Evolutionary conservation across 2,888 invertebrate species (phyloP).

Genomic region (Thalpophila matura): DNA sequence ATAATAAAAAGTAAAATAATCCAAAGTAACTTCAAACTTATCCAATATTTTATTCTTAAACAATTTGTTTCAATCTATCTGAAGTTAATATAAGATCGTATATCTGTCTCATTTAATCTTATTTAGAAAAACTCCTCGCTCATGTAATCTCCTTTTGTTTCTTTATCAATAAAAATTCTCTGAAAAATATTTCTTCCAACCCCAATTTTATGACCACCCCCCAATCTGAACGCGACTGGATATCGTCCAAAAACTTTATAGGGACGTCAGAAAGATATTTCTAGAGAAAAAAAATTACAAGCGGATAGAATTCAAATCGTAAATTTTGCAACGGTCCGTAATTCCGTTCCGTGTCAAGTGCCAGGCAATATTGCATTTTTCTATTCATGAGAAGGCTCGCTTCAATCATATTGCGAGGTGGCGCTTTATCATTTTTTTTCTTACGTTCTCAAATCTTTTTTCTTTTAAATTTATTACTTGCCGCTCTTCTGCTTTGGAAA

Average conservation of each 20-base stretch:
- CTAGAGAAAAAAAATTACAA: conserved; percentile 37
- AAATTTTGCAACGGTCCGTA: conserved; percentile 57
- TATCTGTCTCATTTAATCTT: not conserved
- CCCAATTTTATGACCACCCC: conserved; percentile 21
- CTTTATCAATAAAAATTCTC: conserved; percentile 10
- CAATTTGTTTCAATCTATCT: too few species aligned
- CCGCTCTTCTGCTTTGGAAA: conserved; percentile 50
- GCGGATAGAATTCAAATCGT: conserved; percentile 62
- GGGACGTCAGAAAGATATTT: conserved; percentile 27
- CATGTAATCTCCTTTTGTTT: not conserved
- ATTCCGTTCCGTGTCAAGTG: conserved; percentile 63
- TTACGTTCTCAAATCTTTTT: conserved; percentile 55
- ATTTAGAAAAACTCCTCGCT: not conserved
- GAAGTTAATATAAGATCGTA: too few species aligned
- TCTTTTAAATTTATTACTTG: conserved; percentile 64
- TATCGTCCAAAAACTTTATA: conserved; percentile 50
- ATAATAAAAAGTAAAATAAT: too few species aligned
- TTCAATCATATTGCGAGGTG: conserved; percentile 64
- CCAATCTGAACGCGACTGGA: conserved; percentile 37
- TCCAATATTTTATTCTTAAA: too few species aligned
- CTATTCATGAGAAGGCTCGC: conserved; percentile 63
- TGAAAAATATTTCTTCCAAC: not conserved
- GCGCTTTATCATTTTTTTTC: conserved; percentile 53
- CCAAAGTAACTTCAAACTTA: too few species aligned
- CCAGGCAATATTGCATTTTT: conserved; percentile 69